Conservation (phyloP, 2,113 vertebrate species). For the Caracal caracal region DNA sequence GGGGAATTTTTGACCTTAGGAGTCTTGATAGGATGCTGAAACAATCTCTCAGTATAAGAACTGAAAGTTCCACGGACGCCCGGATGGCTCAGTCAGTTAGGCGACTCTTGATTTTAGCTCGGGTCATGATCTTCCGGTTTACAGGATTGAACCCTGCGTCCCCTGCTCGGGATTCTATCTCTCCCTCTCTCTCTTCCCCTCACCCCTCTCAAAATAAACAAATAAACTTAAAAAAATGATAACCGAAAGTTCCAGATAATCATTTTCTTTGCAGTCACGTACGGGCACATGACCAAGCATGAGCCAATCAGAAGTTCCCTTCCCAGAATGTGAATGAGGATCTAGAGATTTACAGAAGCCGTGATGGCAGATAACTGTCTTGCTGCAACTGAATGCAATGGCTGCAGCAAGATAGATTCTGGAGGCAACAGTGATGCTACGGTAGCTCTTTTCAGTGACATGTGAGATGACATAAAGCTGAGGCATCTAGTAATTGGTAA, state of each 20-base stretch:
- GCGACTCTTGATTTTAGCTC: too few species aligned
- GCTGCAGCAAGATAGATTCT: neutral
- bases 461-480: neutral
- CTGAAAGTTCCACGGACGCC: neutral
- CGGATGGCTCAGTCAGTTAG: too few species aligned
- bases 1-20: conserved; percentile 56
- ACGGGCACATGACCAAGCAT: neutral
- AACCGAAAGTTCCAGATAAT: neutral
- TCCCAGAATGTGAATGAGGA: neutral
- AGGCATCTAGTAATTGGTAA: neutral
- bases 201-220: too few species aligned
- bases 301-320: neutral
- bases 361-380: neutral
- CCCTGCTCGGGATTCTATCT: too few species aligned
- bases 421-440: neutral
- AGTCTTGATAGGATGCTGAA: conserved; percentile 30
- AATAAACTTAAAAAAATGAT: neutral
- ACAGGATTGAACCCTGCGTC: too few species aligned
- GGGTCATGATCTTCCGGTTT: too few species aligned
- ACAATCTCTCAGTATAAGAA: neutral
- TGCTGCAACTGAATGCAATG: neutral
- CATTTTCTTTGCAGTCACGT: neutral
- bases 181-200: too few species aligned
- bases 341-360: neutral
- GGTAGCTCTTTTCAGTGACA: neutral